Base-by-base conservation (phyloP, 2,888 invertebrate species). In the Calameuta pallipes region DNA sequence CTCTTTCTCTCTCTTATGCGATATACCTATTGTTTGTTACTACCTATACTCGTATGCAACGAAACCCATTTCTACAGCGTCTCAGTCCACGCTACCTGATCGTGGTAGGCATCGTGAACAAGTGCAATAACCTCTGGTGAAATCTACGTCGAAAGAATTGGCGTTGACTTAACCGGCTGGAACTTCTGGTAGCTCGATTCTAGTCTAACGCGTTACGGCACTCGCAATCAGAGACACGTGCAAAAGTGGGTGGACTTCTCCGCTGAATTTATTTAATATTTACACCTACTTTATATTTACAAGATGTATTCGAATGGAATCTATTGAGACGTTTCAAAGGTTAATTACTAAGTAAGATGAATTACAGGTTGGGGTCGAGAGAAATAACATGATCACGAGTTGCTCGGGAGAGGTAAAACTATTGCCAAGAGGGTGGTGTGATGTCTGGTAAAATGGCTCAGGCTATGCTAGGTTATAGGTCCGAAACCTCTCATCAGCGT, bases 401-500 rank as follows among this genome's bases (percentile, higher is more conserved):
- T 56, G 2, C 41, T 56, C 9, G 37, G 13, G 1, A 37, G 23
- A 23, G 23, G 23, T 15, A 56, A 23, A 9, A 56, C 56, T 56
- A 23, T 9, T 23, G 23, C 23, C 56, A 15, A 56, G 23, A 23
- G 56, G 23, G 23, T 56, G 56, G 56, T 56, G 56, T 56, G 56
- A 56, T 56, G 56, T 30, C 23, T 35, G 37, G 68, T 74, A 76
- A 79, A 79, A 41, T 78, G 56, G 74, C 30, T 79, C 74, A 79
- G 74, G 41, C n/a, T 31, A 56, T 74, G 69, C 74, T 73, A 79
- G 74, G 34, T 74, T 75, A 33, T 76, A 76, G 76, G 75, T 78
- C 75, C 73, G 79, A 79, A 79, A 79, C 79, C 77, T 56, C 35
- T 73, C 74, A 74, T 77, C 56, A 33, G 74, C 74, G 74, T 34